Conservation (phyloP, 2,113 vertebrate genomes). For the Oriolus oriolus region DNA sequence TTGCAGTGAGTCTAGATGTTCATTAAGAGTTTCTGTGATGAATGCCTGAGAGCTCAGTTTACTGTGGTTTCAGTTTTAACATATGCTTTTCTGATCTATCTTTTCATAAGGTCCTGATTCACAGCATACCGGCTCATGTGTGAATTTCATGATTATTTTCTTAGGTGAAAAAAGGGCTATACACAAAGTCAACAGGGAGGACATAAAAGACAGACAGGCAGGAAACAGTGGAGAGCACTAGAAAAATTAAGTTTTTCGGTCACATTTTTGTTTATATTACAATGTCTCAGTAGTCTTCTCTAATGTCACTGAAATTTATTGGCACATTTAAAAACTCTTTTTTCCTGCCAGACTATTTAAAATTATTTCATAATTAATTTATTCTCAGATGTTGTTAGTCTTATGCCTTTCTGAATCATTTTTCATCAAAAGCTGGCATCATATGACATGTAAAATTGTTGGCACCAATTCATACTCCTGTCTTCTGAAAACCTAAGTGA, state of each 20-base stretch:
- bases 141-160: background rate
- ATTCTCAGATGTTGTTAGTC: background rate
- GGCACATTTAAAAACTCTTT: background rate
- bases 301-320: background rate
- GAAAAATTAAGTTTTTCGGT: background rate
- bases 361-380: background rate
- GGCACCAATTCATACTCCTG: background rate
- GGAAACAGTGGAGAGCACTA: background rate
- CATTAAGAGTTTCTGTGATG: constrained; percentile 1
- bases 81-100: background rate
- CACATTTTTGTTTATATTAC: background rate
- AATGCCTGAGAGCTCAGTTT: background rate
- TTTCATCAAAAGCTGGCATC: background rate
- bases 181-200: background rate
- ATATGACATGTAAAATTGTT: background rate
- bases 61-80: background rate
- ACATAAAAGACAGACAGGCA: background rate
- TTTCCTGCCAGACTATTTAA: background rate
- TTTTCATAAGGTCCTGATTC: background rate
- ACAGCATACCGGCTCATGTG: background rate
- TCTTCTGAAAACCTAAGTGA: background rate
- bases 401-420: background rate
- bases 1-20: constrained; percentile 25
- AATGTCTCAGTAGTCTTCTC: background rate
- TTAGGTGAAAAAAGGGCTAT: background rate